Evolutionary conservation across 1,140 invertebrate species (phyloP), one percentile per base, ranked within the genome.

Genomic region (Heterodera schachtii): DNA sequence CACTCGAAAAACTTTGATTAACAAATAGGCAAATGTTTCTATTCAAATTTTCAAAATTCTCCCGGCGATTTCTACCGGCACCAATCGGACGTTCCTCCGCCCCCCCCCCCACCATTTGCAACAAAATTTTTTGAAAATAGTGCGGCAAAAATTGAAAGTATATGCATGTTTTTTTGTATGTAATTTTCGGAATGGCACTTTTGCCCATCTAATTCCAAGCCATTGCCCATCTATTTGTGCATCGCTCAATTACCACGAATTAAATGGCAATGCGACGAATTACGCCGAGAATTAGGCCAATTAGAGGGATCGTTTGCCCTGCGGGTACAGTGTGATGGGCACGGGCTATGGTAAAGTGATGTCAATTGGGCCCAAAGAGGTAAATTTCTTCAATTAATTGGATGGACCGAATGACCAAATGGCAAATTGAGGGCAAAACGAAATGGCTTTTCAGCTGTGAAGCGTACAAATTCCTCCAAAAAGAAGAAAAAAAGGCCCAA

Each of bases 191-290:
- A 19, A 64, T 64, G 57, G 57, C 57, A 64, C 57, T 64, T 64
- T 64, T 64, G 16, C 16, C 57, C 57, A 64, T 64, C 16, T 13
- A 64, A 64, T 52, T 52, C 49, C 49, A 52, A 19, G 11, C 57
- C 11, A 64, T 64, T 31, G 0, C 31, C 16, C 57, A 13, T 5
- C 19, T 64, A 2, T 64, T 19, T 11, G 19, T 64, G 13, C 57
- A 19, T n/a, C 16, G 57, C 57, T 64, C 57, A 64, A 64, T 64
- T 64, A 64, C 57, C 57, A 64, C 57, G 57, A 64, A 64, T 64
- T 52, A 64, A 64, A 64, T 64, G 57, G 19, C 57, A 64, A 64
- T 19, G 57, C 13, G 57, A 64, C 57, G 19, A 64, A 19, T 19
- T 64, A 3, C 13, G 13, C 4, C 57, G 13, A 19, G 57, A 19